phyloP scores from a whole-genome alignment of 2,888 invertebrate species.

The Cataglyphis livida region DNA sequence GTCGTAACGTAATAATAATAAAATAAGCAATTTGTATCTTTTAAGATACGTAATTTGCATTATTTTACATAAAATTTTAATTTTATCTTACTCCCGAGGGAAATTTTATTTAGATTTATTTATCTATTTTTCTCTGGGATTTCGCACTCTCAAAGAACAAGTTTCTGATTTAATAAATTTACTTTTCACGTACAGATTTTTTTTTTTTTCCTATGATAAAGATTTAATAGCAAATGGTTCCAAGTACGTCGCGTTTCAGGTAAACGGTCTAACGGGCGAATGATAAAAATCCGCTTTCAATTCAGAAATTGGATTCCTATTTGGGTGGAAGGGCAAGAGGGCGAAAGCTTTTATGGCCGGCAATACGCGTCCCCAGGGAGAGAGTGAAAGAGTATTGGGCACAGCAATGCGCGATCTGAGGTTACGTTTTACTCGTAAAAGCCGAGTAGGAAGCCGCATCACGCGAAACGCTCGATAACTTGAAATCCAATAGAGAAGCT shows the following conservation, averaged over 20 bases:
- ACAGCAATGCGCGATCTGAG: constrained; percentile 32
- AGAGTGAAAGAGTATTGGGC: constrained; percentile 23
- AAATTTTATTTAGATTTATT: background rate
- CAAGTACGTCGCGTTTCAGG: constrained; percentile 5
- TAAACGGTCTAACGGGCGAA: constrained; percentile 29
- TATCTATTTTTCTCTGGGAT: background rate
- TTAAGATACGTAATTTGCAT: background rate
- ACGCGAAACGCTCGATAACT: constrained; percentile 47
- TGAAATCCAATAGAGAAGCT: constrained; percentile 42
- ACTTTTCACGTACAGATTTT: background rate
- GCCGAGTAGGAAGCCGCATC: constrained; percentile 34
- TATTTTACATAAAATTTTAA: background rate
- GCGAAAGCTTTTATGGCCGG: constrained; percentile 18
- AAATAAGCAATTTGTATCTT: background rate
- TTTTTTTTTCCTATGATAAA: background rate
- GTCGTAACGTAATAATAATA: background rate
- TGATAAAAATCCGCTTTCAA: constrained; percentile 40
- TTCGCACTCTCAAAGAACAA: background rate
- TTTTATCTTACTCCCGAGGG: background rate
- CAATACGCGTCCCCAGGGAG: constrained; percentile 23
- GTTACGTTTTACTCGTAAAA: constrained; percentile 48
- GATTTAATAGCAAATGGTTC: constrained; percentile 10
- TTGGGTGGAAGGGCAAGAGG: background rate
- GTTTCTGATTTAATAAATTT: background rate
- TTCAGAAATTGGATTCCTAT: constrained; percentile 37